Conservation (phyloP, 30 jellyfish, hydroid and myxozoan species). For the Aurelia coerulea region DNA sequence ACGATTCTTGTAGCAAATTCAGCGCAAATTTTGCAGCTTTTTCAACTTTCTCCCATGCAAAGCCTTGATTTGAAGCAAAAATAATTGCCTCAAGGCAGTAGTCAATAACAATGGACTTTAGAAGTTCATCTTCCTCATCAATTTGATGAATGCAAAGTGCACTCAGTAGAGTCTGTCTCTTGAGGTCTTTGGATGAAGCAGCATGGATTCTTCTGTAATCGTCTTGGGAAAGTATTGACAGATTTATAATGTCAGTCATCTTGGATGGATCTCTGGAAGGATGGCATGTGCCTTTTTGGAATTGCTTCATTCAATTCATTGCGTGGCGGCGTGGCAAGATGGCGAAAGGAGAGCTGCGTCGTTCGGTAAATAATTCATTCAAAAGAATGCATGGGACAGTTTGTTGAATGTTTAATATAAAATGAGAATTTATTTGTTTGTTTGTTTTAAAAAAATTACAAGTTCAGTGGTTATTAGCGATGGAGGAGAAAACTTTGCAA, state of each 20-base stretch:
- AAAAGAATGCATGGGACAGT: no score
- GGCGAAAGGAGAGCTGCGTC: no score
- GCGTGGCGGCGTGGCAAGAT: no score
- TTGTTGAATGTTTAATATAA: no score
- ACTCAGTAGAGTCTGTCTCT: not conserved
- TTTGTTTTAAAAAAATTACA: no score
- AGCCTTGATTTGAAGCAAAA: slow-evolving; percentile 41
- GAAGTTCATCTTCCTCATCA: slow-evolving; percentile 42
- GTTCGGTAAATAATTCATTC: no score
- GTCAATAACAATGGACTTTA: slow-evolving; percentile 22
- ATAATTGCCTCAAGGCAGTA: slow-evolving; percentile 29
- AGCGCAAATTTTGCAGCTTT: slow-evolving; percentile 9
- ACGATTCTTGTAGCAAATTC: slow-evolving; percentile 17
- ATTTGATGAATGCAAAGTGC: slow-evolving; percentile 8
- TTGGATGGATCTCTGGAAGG: not conserved
- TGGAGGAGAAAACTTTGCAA: no score
- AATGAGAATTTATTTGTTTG: no score
- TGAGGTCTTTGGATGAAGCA: not conserved
- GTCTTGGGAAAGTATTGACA: not conserved
- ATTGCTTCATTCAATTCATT: no score
- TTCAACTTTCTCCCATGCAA: slow-evolving; percentile 31
- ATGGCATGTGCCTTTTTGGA: no score
- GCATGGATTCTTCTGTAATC: not conserved
- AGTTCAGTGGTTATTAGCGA: no score
- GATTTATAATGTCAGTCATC: slow-evolving; percentile 11